Conservation (phyloP, 2,797 vertebrate species). For the Heliangelus exortis region DNA sequence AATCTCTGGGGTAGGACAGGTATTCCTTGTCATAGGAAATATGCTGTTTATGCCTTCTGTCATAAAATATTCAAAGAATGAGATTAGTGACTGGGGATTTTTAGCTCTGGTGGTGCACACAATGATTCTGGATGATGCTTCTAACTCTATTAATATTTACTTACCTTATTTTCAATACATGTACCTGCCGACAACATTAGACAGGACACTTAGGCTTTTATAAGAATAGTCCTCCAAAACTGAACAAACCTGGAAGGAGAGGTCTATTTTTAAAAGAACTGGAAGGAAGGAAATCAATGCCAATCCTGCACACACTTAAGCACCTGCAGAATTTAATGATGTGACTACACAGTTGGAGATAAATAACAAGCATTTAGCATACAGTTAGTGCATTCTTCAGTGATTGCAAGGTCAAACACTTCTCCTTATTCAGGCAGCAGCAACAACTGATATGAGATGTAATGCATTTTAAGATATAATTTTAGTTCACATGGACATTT, state of each 20-base stretch:
- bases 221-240: background rate
- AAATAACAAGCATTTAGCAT: slow-evolving; percentile 11
- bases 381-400: background rate
- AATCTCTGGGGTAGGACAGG: background rate
- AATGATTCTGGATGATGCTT: background rate
- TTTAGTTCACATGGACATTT: background rate
- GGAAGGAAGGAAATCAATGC: background rate
- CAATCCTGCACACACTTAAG: background rate
- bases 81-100: background rate
- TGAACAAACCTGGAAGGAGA: background rate
- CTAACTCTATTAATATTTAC: background rate
- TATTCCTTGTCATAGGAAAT: background rate
- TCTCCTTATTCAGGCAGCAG: background rate
- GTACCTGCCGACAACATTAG: background rate
- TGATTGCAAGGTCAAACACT: slow-evolving; percentile 39
- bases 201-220: background rate
- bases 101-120: too few species aligned
- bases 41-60: background rate
- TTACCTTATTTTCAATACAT: background rate
- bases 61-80: background rate
- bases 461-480: background rate
- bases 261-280: slow-evolving; percentile 11
- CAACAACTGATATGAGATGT: background rate
- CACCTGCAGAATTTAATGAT: slow-evolving; percentile 30
- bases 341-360: slow-evolving; percentile 21